Evolutionary conservation across 2,797 vertebrate species (phyloP).

Genomic region (Ctenopoma multispine): DNA sequence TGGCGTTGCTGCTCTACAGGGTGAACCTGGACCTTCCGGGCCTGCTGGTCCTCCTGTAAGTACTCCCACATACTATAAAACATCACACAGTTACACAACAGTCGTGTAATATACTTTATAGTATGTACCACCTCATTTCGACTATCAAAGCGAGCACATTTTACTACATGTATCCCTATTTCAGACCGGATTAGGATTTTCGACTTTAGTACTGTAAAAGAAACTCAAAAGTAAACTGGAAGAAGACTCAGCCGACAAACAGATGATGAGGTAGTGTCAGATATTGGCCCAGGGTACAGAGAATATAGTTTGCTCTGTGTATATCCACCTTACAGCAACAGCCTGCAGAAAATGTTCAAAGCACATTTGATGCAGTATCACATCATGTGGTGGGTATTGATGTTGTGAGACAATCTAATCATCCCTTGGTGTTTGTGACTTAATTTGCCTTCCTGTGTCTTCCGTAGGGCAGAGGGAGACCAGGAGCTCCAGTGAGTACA

Average conservation of each 20-base stretch:
- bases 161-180: neutral
- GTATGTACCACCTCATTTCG: neutral
- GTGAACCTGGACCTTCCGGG: conserved; percentile 90
- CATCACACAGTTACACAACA: neutral
- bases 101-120: neutral
- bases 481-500: conserved; percentile 94
- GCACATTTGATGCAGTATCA: conserved; percentile 11
- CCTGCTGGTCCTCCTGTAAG: conserved; percentile 93
- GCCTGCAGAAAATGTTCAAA: conserved; percentile 23
- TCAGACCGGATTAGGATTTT: neutral
- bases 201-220: neutral
- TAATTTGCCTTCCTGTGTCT: conserved; percentile 79
- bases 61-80: conserved; percentile 54
- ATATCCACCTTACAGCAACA: conserved; percentile 14
- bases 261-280: neutral
- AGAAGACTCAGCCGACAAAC: neutral
- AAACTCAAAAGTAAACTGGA: neutral
- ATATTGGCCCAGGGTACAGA: conserved; percentile 4
- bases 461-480: conserved; percentile 94
- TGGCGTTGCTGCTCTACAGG: conserved; percentile 77
- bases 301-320: neutral
- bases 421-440: conserved; percentile 64
- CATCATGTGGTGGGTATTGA: conserved; percentile 15
- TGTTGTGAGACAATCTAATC: conserved; percentile 39
- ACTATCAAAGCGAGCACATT: neutral